Base-by-base conservation (phyloP, 2,888 invertebrate species). In the Diplolepis rosae region DNA sequence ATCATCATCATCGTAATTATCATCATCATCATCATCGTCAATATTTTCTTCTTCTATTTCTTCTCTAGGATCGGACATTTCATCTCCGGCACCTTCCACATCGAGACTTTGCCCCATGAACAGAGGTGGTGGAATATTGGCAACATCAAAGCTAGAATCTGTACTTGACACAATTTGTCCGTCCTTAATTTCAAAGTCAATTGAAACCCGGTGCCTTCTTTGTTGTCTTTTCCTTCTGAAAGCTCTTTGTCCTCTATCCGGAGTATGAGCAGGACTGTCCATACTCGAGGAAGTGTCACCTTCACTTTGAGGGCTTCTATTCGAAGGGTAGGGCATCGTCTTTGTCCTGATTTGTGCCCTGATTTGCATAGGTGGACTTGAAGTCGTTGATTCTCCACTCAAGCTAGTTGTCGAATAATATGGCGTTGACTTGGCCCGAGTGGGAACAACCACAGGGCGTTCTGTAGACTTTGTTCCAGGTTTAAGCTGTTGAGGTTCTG, bases 81-180 rank as follows among this genome's bases (percentile, higher is more conserved):
- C 83, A 22, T 83, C 84, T 83, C 95, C 95, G 85, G 83, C 82
- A 4, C 85, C 83, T 84, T 95, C 94, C 83, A 94, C 93, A 67
- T 83, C 78, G 65, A 81, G 79, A 28, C 84, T 84, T 15, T 78
- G 80, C 45, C 95, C 94, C 68, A 93, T 92, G 82, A 95, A 91
- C 77, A 94, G 90, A 68, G 95, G 95, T 68, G 95, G 95, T n/a
- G 95, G 95, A 81, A 95, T 92, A 28, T 92, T 93, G 39, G 93
- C 92, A 22, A 95, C 93, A 83, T 95, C 94, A 84, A 95, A 93
- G 84, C 92, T 92, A 70, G 93, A 93, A 78, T 94, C 95, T n/a
- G 93, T 93, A 70, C 93, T 89, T 1, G 89, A 88, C 1, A 89
- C 83, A 35, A 89, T 87, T 48, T 88, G 89, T 2, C 89, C 89